Base-by-base conservation (phyloP, 2,888 invertebrate genomes). In the Cephonodes hylas region DNA sequence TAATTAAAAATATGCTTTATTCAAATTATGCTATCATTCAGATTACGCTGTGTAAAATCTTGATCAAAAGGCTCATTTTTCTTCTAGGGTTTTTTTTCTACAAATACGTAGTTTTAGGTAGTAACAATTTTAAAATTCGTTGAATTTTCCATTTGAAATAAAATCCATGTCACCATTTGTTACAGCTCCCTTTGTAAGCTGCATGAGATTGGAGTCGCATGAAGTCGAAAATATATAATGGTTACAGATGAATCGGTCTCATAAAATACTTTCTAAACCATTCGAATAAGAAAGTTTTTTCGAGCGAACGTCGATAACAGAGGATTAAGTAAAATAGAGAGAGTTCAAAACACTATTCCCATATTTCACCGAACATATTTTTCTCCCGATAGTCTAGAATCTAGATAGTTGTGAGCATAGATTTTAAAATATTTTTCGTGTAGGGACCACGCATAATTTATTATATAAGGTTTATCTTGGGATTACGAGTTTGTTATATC, bases 401-500 rank as follows among this genome's bases (percentile, higher is more conserved):
- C 7, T 48, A 18, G 48, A 48, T 48, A 48, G 15, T 48, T 48
- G 2, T 27, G 27, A 22, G 15, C n/a, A n/a, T 48, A 15, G n/a
- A 27, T 48, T 27, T 27, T 48, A 27, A 48, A 48, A 48, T 48
- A 27, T 27, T 48, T 48, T 15, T 27, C 48, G 48, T 48, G 48
- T 48, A 27, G 48, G 25, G 42, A 58, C 42, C 15, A 7, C 8
- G 20, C 38, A 59, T 59, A 44, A 59, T 59, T 44, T 59, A 59
- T 59, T 42, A 38, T 18, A 18, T 10, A 57, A n/a, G 58, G 57
- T 48, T 48, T 27, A 25, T 48, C 48, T 48, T 48, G 48, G 48
- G 48, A 46, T 46, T 23, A 46, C 25, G 25, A 5, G 46, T n/a
- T n/a, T n/a, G n/a, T n/a, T n/a, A n/a, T n/a, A 48, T 15, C 27